phyloP scores from a whole-genome alignment of 2,888 invertebrate genomes.

The Cylindroiulus punctatus region DNA sequence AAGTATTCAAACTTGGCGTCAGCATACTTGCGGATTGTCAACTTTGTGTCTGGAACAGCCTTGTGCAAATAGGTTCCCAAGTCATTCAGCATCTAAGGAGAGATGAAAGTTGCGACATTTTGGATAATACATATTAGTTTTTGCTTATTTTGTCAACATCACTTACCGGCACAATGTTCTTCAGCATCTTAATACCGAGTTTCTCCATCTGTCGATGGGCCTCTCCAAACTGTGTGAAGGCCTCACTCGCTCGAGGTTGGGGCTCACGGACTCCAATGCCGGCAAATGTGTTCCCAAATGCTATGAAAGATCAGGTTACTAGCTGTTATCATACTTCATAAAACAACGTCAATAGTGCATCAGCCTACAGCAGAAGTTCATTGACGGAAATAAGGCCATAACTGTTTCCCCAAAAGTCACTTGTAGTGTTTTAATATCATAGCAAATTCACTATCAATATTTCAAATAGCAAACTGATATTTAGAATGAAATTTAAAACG shows the following conservation, averaged over 20 bases:
- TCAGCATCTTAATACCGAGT: slow-evolving; percentile 87
- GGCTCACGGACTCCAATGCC: slow-evolving; percentile 95
- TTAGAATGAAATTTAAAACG: not conserved
- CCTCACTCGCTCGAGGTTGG: slow-evolving; percentile 92
- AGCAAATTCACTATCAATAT: no score
- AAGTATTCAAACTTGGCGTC: slow-evolving; percentile 99
- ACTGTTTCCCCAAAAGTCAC: no score
- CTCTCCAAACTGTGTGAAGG: slow-evolving; percentile 93
- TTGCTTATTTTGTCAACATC: no score
- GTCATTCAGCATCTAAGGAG: slow-evolving; percentile 82
- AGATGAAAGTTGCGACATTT: slow-evolving; percentile 48
- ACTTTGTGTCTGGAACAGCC: slow-evolving; percentile 96
- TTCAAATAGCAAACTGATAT: no score
- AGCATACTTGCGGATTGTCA: slow-evolving; percentile 97
- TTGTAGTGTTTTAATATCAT: no score
- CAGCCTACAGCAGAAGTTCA: no score
- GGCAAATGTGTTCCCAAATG: slow-evolving; percentile 94
- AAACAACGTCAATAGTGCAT: no score
- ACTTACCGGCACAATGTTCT: slow-evolving; percentile 87
- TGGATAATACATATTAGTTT: no score
- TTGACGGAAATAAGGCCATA: no score
- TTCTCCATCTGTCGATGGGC: slow-evolving; percentile 92
- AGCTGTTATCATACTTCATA: no score
- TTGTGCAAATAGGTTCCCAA: slow-evolving; percentile 96
- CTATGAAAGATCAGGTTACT: slow-evolving; percentile 66